Conservation (phyloP, 1,140 invertebrate species). For the Drosophila insularis region DNA sequence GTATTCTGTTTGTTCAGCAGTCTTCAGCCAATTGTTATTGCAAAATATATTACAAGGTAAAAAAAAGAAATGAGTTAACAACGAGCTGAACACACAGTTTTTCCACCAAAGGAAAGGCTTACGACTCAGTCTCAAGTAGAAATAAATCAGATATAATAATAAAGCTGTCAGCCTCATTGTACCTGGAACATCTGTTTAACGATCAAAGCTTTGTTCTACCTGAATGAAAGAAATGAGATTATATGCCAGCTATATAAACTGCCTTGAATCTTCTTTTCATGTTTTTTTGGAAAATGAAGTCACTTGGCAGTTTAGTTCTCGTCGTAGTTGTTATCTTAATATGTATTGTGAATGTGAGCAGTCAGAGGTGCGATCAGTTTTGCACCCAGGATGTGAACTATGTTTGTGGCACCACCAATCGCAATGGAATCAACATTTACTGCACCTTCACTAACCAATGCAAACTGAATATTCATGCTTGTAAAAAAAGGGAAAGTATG, state of each 20-base stretch:
- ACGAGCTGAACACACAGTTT: no score
- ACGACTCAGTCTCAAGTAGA: neutral
- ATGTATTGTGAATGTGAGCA: neutral
- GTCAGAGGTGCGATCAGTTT: neutral
- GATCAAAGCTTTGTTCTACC: neutral
- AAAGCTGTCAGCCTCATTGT: neutral
- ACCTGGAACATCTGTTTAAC: neutral
- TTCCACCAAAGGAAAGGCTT: neutral
- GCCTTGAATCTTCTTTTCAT: neutral
- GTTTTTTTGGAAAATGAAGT: slow-evolving; percentile 2
- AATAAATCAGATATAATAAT: neutral
- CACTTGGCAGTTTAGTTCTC: neutral
- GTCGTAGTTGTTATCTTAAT: neutral
- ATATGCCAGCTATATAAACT: neutral
- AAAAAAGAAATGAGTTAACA: no score
- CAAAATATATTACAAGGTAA: no score
- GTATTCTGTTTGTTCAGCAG: no score
- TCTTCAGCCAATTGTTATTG: no score
- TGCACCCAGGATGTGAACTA: slow-evolving; percentile 4
- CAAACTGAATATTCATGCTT: slow-evolving; percentile 5
- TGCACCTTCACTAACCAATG: slow-evolving; percentile 20
- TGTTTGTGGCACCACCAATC: neutral
- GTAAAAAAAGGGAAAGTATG: slow-evolving; percentile 2
- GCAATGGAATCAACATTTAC: neutral
- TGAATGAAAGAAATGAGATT: neutral